These are phyloP conservation scores for Eudemis profundana DNA, from an alignment of 2,888 invertebrate genomes.

Conservation along the genomic window DNA sequence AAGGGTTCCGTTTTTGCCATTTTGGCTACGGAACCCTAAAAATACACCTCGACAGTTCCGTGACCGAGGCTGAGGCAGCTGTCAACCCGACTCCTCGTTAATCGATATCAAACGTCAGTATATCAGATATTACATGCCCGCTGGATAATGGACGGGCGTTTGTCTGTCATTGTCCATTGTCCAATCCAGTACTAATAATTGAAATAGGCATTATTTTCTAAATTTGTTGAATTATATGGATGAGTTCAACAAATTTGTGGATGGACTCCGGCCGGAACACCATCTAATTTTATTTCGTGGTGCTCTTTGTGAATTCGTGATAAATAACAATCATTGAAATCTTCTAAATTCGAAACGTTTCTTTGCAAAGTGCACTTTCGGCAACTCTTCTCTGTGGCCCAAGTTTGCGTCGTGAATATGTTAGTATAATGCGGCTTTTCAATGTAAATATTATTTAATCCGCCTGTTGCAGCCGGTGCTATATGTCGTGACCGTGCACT, in stretches of 20 bases:
- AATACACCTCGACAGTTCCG: too few relatives aligned
- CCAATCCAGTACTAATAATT: too few relatives aligned
- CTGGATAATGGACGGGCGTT: too few relatives aligned
- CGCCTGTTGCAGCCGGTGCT: slow-evolving; percentile 32
- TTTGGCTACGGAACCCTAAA: too few relatives aligned
- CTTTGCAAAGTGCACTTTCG: slow-evolving; percentile 9
- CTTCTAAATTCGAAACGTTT: neutral
- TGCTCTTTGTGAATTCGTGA: too few relatives aligned
- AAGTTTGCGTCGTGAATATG: slow-evolving; percentile 41
- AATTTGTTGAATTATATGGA: too few relatives aligned
- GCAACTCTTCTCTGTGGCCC: neutral
- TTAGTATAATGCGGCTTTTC: slow-evolving; percentile 45
- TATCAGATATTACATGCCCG: neutral
- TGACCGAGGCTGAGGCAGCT: neutral
- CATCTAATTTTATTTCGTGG: too few relatives aligned
- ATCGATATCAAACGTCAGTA: slow-evolving; percentile 24
- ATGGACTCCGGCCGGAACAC: too few relatives aligned
- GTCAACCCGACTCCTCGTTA: slow-evolving; percentile 23
- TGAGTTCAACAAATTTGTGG: too few relatives aligned
- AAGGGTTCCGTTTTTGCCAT: too few relatives aligned
- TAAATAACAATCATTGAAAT: neutral
- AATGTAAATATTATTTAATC: slow-evolving; percentile 44
- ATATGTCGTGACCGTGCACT: slow-evolving; percentile 39
- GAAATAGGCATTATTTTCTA: too few relatives aligned
- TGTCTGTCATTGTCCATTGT: too few relatives aligned